Evolutionary conservation across 2,113 vertebrate genomes (phyloP).

Genomic region (Ptilorrhoa leucosticta): DNA sequence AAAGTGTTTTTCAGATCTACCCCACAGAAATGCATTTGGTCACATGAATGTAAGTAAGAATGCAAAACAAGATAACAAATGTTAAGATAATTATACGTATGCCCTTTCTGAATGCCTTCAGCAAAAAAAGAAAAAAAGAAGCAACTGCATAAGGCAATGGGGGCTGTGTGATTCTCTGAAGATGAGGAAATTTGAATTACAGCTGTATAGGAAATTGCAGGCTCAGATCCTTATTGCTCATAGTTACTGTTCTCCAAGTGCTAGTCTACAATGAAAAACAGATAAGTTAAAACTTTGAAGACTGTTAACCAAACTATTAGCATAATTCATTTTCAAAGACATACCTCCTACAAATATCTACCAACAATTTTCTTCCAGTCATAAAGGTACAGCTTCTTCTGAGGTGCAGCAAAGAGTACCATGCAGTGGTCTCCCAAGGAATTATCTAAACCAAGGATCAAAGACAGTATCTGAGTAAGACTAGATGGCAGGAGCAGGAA

Average conservation of each 20-base stretch:
- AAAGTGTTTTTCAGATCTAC: background rate
- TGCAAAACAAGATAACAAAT: background rate
- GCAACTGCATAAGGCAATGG: background rate
- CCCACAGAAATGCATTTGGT: background rate
- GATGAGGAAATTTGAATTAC: background rate
- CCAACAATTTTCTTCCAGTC: background rate
- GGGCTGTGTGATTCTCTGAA: background rate
- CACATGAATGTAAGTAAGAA: background rate
- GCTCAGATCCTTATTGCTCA: background rate
- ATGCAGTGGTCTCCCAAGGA: background rate
- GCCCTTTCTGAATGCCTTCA: background rate
- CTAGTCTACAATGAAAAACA: background rate
- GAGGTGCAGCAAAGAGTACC: background rate
- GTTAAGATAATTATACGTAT: background rate
- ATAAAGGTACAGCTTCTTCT: background rate
- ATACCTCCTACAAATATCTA: background rate
- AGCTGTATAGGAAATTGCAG: background rate
- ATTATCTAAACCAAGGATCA: background rate
- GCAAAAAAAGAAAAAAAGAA: background rate
- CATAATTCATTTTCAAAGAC: background rate
- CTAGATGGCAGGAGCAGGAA: background rate
- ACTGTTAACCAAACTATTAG: background rate
- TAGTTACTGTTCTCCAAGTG: background rate
- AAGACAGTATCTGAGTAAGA: background rate
- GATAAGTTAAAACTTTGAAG: background rate